Evolutionary conservation across 1,140 invertebrate species (phyloP).

Genomic region (Heterodera schachtii): DNA sequence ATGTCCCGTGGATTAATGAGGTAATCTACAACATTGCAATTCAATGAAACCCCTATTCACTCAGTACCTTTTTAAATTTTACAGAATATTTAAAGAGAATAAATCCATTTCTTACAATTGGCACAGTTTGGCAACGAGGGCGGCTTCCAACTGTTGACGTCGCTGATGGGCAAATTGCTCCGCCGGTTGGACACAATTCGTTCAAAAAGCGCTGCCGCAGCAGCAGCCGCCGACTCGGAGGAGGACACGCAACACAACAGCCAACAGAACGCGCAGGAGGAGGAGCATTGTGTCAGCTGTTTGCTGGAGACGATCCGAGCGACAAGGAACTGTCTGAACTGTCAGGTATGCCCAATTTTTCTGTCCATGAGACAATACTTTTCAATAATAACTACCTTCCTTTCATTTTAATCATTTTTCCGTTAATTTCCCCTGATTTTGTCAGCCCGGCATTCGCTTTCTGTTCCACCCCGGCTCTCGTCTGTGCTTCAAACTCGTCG

Average conservation of each 20-base stretch:
- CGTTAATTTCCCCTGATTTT: not conserved
- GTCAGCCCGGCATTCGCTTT: constrained; percentile 37
- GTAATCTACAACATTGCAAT: not conserved
- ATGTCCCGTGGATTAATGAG: constrained; percentile 36
- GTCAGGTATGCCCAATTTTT: constrained; percentile 24
- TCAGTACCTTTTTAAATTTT: no score
- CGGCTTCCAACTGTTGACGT: constrained; percentile 37
- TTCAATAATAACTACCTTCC: no score
- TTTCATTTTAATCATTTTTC: no score
- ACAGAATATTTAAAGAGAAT: no score
- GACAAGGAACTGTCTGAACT: constrained; percentile 31
- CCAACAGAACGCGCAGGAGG: constrained; percentile 9
- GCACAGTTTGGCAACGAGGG: constrained; percentile 39
- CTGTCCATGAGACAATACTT: no score
- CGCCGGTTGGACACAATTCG: constrained; percentile 26
- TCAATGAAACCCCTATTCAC: no score
- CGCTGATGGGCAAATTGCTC: constrained; percentile 27
- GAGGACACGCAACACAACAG: not conserved
- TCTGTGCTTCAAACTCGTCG: constrained; percentile 37
- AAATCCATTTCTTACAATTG: no score
- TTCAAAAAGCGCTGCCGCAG: not conserved
- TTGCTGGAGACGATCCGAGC: constrained; percentile 37
- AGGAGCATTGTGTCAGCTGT: constrained; percentile 30
- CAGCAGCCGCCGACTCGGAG: not conserved
- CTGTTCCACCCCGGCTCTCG: constrained; percentile 31